Conservation (phyloP, 2,888 invertebrate species). For the Zhuqinia jingwanae region DNA sequence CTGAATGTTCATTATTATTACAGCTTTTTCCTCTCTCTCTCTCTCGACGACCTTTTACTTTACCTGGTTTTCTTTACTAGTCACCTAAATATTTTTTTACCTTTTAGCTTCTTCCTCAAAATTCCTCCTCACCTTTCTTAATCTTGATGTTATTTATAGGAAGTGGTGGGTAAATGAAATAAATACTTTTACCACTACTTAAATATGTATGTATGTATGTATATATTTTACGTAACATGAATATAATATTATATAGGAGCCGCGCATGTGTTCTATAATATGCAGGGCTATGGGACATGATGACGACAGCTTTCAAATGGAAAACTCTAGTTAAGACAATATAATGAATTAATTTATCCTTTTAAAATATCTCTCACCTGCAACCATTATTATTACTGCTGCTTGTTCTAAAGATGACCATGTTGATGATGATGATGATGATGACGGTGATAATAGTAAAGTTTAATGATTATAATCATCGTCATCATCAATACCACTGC, state of each 20-base stretch:
- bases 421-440: not conserved
- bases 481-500: conserved; percentile 46
- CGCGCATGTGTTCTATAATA: not conserved
- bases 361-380: conserved; percentile 58
- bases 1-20: conserved; percentile 46
- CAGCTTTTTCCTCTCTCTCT: conserved; percentile 40
- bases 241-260: not conserved
- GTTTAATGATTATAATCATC: conserved; percentile 11
- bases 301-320: conserved; percentile 74
- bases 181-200: not conserved
- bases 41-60: conserved; percentile 29
- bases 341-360: conserved; percentile 70
- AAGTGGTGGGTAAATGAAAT: conserved; percentile 40
- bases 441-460: conserved; percentile 56
- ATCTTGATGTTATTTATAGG: conserved; percentile 62
- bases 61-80: not conserved
- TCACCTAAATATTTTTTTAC: not conserved
- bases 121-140: conserved; percentile 39
- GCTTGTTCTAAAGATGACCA: conserved; percentile 21
- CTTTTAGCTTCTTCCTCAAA: conserved; percentile 51
- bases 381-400: not conserved
- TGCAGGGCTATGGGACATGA: conserved; percentile 23
- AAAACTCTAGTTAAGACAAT: conserved; percentile 67
- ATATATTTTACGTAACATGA: not conserved
- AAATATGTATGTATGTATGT: not conserved